Base-by-base conservation (phyloP, 2,888 invertebrate genomes). In the Tromatobia lineatoria region DNA sequence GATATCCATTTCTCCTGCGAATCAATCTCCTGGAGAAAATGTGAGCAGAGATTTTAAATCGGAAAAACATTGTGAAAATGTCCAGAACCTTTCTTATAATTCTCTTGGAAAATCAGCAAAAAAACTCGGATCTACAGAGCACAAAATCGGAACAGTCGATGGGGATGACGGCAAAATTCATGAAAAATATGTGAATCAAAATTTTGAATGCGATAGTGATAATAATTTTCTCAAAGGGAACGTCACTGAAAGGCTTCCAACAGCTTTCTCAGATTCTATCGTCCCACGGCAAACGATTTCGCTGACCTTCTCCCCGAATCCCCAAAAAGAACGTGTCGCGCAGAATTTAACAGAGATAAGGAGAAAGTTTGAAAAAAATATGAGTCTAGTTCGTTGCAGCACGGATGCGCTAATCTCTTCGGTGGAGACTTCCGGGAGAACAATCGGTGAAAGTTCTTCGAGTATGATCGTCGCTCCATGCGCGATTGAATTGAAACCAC, bases 401-500 rank as follows among this genome's bases (percentile, higher is more conserved):
- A 90, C 89, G 1, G 88, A 92, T 25, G 88, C 88, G 29, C 82
- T 91, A 52, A 83, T 90, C 50, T 90, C 89, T 0, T 90, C 90
- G 11, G 42, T 90, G 1, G 91, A 91, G 54, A 82, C 84, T 71
- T 45, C 50, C 47, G 70, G n/a, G 11, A 42, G 59, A 13, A 15
- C n/a, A 4, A 70, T 64, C 34, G 20, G 47, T 25, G 25, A 61
- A 83, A 70, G 61, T 47, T 76, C 83, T 15, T 69, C 66, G 52
- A 15, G 11, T 38, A 50, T 20, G 64, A 13, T 73, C 25, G 13
- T 69, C 25, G 20, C 54, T 6, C n/a, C 69, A 7, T 38, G 20
- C 77, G 20, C 34, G 59, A n/a, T 47, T 11, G 73, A 70, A 74
- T 74, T 25, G 50, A 70, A 73, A 15, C 73, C 45, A 54, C 84